These are phyloP conservation scores for Platichthys stellatus DNA, from an alignment of 2,113 vertebrate species.

Conservation along the genomic window DNA sequence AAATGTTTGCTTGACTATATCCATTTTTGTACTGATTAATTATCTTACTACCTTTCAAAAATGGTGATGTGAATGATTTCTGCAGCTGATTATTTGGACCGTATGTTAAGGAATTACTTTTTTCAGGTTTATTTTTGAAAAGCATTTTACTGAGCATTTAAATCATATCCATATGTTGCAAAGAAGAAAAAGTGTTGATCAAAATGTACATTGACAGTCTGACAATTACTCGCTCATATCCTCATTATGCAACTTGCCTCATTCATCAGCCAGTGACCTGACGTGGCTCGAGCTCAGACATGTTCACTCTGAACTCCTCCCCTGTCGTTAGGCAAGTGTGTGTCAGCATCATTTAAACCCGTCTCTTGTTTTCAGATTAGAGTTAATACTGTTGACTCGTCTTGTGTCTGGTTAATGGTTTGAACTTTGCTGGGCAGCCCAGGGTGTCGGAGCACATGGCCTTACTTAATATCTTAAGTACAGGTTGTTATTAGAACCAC, in stretches of 20 bases:
- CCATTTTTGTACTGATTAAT: no score
- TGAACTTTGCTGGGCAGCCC: not conserved
- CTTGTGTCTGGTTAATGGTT: not conserved
- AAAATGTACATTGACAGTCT: not conserved
- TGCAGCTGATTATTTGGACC: no score
- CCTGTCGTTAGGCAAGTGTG: not conserved
- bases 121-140: no score
- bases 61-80: no score
- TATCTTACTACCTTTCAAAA: no score
- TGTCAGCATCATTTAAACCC: slow-evolving; percentile 20
- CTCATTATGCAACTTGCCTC: no score
- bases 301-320: slow-evolving; percentile 13
- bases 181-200: not conserved
- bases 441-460: not conserved
- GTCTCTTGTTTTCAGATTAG: slow-evolving; percentile 44
- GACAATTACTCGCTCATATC: not conserved
- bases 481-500: not conserved
- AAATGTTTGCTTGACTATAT: no score
- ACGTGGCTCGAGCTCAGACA: not conserved
- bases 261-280: not conserved
- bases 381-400: not conserved
- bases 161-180: not conserved
- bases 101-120: no score
- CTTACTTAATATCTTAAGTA: slow-evolving; percentile 32
- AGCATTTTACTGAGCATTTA: no score